A percentile compares a stretch with the other conserved stretches of the same genome.
Evolutionary conservation across 2,888 invertebrate species (phyloP).

Genomic region (Ariolimax columbianus): DNA sequence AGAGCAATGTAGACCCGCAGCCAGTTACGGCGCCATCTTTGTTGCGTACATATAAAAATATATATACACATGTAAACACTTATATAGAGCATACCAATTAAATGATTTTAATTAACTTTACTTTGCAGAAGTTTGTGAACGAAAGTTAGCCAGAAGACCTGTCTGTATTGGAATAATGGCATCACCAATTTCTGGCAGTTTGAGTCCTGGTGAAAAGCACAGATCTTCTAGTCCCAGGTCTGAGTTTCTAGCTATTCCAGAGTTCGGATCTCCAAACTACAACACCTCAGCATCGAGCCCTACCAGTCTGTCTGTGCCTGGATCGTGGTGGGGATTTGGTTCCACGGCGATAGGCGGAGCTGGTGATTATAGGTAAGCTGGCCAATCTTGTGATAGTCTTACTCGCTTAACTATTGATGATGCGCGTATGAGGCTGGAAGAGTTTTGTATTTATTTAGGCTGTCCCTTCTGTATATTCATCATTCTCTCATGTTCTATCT

Average conservation of each 20-base stretch:
- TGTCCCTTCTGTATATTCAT: too few relatives aligned
- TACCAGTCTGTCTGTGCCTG: slow-evolving; percentile 46
- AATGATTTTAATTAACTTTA: background rate
- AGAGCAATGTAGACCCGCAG: too few relatives aligned
- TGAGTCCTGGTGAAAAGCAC: slow-evolving; percentile 44
- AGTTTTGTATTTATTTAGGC: too few relatives aligned
- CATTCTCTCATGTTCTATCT: too few relatives aligned
- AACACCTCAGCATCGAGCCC: slow-evolving; percentile 44
- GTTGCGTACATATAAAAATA: too few relatives aligned
- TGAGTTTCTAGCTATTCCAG: slow-evolving; percentile 48
- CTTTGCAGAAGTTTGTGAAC: slow-evolving; percentile 8
- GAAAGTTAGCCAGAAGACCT: background rate
- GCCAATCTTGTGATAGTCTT: background rate
- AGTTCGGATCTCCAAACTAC: slow-evolving; percentile 45
- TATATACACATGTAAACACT: too few relatives aligned
- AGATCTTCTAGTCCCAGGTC: slow-evolving; percentile 46
- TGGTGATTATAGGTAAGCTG: slow-evolving; percentile 40
- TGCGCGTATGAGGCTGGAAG: too few relatives aligned
- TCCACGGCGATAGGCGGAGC: slow-evolving; percentile 26
- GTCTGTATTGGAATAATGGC: slow-evolving; percentile 9
- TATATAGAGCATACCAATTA: too few relatives aligned
- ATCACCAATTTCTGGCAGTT: slow-evolving; percentile 34
- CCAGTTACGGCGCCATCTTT: too few relatives aligned
- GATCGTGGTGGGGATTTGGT: slow-evolving; percentile 48
- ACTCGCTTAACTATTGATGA: too few relatives aligned